Evolutionary conservation across 2,113 vertebrate species (phyloP), one percentile per base, ranked within the genome.

Genomic region (Megaleporinus macrocephalus): DNA sequence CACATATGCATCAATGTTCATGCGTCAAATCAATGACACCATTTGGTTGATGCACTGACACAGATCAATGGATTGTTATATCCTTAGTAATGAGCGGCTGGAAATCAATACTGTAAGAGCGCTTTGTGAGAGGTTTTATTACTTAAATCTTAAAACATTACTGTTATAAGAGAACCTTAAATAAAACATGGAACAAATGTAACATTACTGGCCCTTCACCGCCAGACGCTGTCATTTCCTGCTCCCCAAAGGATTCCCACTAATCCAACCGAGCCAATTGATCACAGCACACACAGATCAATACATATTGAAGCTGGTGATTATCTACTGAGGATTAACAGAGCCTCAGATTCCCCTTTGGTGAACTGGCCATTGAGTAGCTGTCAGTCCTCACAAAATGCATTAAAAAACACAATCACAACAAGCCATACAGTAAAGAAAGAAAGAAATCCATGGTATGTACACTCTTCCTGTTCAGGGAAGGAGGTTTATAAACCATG

Each of bases 401-500:
- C 53, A 22, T 53, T 5, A 55, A 24, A 53, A n/a, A 16, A 69
- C 61, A 69, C 18, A 16, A 62, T 22, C 16, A 70, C 20, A 14
- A 22, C 7, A 2, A 62, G 6, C 24, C 44, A 24, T 16, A 53
- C 26, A 55, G 16, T 61, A 5, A 61, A 30, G 10, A 59, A 30
- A 59, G 26, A 61, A 18, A 41, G 22, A 44, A 20, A 29, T 26
- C 62, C 24, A 69, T n/a, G 22, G 63, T 26, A 41, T 36, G 65
- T 26, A 13, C 26, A 18, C 7, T 47, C 63, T 69, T 78, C 76
- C 76, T 78, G 62, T 24, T 68, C 62, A 78, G 22, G 47, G 27
- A 30, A 24, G 26, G 61, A 77, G 11, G 26, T 53, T 47, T 33
- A 1, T 13, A 77, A 24, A 77, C 24, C 62, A 68, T 68, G 76